Conservation (phyloP, 2,113 vertebrate species). For the Cheirogaleus medius region DNA sequence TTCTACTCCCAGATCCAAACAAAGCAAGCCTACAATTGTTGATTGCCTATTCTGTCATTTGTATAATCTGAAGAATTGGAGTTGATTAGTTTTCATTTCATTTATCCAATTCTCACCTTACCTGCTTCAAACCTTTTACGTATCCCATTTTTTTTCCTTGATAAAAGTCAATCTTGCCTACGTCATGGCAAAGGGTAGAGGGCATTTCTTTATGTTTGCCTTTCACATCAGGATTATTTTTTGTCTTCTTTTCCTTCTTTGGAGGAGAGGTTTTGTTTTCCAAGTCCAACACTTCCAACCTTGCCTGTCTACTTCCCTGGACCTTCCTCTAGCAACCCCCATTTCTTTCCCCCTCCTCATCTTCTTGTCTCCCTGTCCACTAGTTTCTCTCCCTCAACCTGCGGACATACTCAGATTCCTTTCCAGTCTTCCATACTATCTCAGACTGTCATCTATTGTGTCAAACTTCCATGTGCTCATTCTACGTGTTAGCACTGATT, state of each 20-base stretch:
- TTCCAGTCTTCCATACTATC: background rate
- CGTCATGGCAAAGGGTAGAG: background rate
- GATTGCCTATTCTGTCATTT: background rate
- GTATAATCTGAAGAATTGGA: constrained; percentile 3
- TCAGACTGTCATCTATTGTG: background rate
- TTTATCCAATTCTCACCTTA: background rate
- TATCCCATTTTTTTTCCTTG: background rate
- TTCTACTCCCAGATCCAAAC: background rate
- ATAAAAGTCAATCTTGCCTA: background rate
- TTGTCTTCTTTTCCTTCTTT: background rate
- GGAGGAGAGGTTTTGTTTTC: background rate
- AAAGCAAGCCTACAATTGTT: background rate
- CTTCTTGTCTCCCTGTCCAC: background rate
- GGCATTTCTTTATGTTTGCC: background rate
- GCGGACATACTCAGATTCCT: background rate
- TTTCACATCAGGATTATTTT: background rate
- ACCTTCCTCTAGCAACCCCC: background rate
- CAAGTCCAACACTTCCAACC: background rate
- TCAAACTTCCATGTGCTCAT: background rate
- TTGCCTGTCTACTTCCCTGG: background rate
- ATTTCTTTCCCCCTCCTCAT: background rate
- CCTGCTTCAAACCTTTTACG: background rate
- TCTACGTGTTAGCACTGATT: background rate
- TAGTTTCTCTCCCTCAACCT: background rate
- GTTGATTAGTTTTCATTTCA: background rate